Evolutionary conservation across 2,797 vertebrate genomes (phyloP), one percentile per base, ranked within the genome.

Genomic region (Typhlichthys eigenmanni): DNA sequence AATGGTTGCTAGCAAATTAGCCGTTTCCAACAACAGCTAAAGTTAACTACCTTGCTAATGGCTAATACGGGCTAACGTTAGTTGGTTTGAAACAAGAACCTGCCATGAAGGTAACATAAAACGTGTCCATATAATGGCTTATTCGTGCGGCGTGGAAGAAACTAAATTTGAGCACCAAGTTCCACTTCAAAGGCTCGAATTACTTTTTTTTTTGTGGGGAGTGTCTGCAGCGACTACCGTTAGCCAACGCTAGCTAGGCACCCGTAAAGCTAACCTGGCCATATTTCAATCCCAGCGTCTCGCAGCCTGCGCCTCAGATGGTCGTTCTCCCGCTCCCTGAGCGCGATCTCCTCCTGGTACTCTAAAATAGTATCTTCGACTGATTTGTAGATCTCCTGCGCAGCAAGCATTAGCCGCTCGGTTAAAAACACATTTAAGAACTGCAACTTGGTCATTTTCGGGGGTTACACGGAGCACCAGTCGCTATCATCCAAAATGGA

Each of bases 231-330:
- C 11, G 73, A 43, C 49, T 62, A 50, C 17, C 54, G 55, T 72
- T 85, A 80, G 86, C 81, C 1, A 47, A 64, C 45, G 47, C 19
- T 17, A 54, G 50, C 38, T 55, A 16, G 11, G 38, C 45, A 52
- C 47, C 32, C 19, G 12, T 5, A 16, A 17, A 65, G 88, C 89
- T 89, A 88, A 91, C 90, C 89, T 91, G 90, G 90, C 90, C 90
- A 91, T 85, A 91, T 90, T 62, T 91, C 90, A 43, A 91, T 91
- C 0, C 90, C 90, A 64, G 90, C 90, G 82, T 91, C 90, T 59
- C 90, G 82, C 75, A 91, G 90, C 60, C 89, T 86, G 46, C 88
- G 88, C 69, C 88, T 87, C 82, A 91, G 75, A 82, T 91, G 89
- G 75, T 91, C 89, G 80, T 91, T 91, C 87, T 91, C 90, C 62